Base-by-base conservation (phyloP, 2,113 vertebrate genomes). In the Psittacus erithacus region DNA sequence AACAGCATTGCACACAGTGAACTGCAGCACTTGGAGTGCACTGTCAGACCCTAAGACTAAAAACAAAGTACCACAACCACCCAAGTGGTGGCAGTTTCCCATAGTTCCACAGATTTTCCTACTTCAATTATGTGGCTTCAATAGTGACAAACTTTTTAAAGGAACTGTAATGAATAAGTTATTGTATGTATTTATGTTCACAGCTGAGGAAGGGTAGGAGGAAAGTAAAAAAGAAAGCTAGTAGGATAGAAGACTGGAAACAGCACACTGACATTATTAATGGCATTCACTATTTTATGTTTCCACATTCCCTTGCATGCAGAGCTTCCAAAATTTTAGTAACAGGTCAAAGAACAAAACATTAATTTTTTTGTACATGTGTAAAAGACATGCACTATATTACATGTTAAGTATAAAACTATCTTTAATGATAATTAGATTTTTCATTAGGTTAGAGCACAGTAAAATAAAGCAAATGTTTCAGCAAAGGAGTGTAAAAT, bases 311-410 rank as follows among this genome's bases (percentile, higher is more conserved):
- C 33, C 63, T 60, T 6, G 10, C 2, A 73, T 1, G 7, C 63
- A 92, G 28, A 60, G 60, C 44, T 81, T 85, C 59, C 88, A 77
- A 70, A 53, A 53, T 70, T 92, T 96, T 86, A 92, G 38, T 83
- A 59, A 77, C 0, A 1, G 63, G 63, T 80, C 91, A 92, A 79
- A 86, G 88, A 82, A 86, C 19, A 70, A 86, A 39, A 28, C 46
- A 53, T 90, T 88, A 62, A 67, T 94, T 92, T 80, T 63, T 88
- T 24, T 57, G 31, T 41, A 46, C 4, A 7, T 71, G 25, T 80
- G 53, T 69, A 79, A 80, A 90, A 46, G 86, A 90, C 1, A 0
- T 9, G 31, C n/a, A 44, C 41, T 65, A 28, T 53, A 38, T 44
- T 82, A 70, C 41, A 39, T 0, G 0, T 13, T 71, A 86, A 70